Base-by-base conservation (phyloP, 2,113 vertebrate genomes). In the Elephas maximus region DNA sequence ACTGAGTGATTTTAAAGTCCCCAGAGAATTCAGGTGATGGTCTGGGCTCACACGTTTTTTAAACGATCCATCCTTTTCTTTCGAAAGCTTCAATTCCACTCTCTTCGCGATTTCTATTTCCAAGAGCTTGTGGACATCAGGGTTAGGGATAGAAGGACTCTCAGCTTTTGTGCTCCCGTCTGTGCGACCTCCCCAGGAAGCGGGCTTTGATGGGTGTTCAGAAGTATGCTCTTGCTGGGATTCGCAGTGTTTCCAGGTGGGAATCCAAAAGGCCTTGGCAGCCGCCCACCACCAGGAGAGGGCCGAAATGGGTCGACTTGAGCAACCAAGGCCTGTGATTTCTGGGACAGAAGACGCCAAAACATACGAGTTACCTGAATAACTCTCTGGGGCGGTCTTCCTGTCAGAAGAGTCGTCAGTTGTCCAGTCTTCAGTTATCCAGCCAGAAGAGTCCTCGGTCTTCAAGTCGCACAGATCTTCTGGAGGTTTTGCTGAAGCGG, bases 191-290 rank as follows among this genome's bases (percentile, higher is more conserved):
- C 12, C n/a, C 24, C 10, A 78, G 30, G 48, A 18, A 0, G 23
- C 44, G 26, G 30, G 8, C 5, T 53, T 20, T 48, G 5, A 26
- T 18, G 37, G 8, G 2, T 17, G 84, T 8, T 30, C 3, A 37
- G 48, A 63, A 67, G n/a, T 5, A 18, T 28, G 11, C 30, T 77
- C 44, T 48, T 20, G 12, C 10, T 77, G 76, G 48, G 41, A 41
- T 60, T 71, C 7, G 0, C 0, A 0, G 2, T 1, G 48, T 45
- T 30, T 8, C 0, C 6, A 67, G 20, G 12, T 23, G 4, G 48
- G 21, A 76, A 69, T 65, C 33, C n/a, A 37, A 24, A 85, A 69
- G 79, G 65, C 26, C 6, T 88, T 67, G 74, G 57, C 63, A 20
- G 11, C 15, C 8, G 6, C 8, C 88, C 57, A 53, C 28, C 48